Conservation (phyloP, 2,797 vertebrate genomes). For the Sebastes oblongus region DNA sequence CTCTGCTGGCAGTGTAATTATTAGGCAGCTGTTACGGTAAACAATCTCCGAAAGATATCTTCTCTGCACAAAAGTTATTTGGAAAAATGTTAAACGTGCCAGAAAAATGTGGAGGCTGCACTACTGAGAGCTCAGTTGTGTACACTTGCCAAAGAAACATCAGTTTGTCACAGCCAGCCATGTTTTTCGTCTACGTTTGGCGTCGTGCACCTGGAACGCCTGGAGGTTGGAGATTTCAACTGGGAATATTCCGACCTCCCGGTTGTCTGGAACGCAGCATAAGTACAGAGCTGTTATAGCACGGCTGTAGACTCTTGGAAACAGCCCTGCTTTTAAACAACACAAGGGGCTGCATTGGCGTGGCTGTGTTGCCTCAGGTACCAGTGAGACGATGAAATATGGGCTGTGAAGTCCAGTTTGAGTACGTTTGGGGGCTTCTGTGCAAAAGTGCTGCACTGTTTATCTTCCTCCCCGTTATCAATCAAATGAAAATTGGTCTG, state of each 20-base stretch:
- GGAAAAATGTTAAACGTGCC: accelerated
- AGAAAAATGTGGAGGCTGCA: too few species aligned
- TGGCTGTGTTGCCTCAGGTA: neutral
- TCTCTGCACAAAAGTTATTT: neutral
- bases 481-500: neutral
- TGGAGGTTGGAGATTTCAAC: too few species aligned
- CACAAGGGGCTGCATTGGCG: neutral
- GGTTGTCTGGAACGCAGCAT: too few species aligned
- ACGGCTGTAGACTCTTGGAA: too few species aligned
- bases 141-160: neutral
- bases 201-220: neutral
- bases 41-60: neutral
- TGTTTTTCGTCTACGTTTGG: neutral
- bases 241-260: too few species aligned
- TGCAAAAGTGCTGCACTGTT: neutral
- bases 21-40: neutral
- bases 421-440: neutral
- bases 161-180: neutral
- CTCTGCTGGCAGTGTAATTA: neutral
- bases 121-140: neutral
- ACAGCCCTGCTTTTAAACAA: accelerated
- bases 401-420: neutral
- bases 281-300: too few species aligned
- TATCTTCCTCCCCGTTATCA: neutral
- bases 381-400: neutral